Evolutionary conservation across 2,888 invertebrate genomes (phyloP), one percentile per base, ranked within the genome.

Genomic region (Iphiclides podalirius): DNA sequence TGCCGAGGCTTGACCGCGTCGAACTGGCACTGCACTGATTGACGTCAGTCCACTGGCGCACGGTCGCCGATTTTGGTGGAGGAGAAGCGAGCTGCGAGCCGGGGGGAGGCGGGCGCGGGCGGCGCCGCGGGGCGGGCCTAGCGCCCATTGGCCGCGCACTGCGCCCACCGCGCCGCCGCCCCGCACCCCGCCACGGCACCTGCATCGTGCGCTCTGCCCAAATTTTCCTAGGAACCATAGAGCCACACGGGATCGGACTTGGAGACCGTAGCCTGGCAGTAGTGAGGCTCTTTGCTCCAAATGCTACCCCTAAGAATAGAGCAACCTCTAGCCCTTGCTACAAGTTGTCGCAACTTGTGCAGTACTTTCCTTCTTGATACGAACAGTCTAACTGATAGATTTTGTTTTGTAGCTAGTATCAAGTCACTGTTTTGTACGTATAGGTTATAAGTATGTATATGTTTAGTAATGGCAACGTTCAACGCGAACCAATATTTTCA

Each of bases 21-120:
- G n/a, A 9, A 28, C 4, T 9, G 28, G 28, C 28, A 28, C 28
- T 28, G 14, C 34, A 33, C 16, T 50, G 34, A 20, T 33, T 14
- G 23, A 23, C 26, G 33, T 34, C 34, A 43, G 14, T 26, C 9
- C 15, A 33, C 38, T 49, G 40, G 28, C 34, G 39, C 47, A 43
- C 45, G 43, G 54, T 20, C 28, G 28, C 28, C 4, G 28, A 6
- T 28, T 35, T 39, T 33, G 36, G 20, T 20, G 44, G 31, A 51
- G 43, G 54, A 43, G 48, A 57, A 61, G 60, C 58, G 62, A 11
- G 17, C 16, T 33, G 13, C 35, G 20, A 15, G 3, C 14, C 31
- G 48, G 46, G 45, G 46, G 43, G 26, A 42, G 42, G 52, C 40
- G 52, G 40, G 47, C 13, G 35, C 26, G 33, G n/a, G 26, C 20